Conservation (phyloP, 2,888 invertebrate genomes). For the Uropetala carovei region DNA sequence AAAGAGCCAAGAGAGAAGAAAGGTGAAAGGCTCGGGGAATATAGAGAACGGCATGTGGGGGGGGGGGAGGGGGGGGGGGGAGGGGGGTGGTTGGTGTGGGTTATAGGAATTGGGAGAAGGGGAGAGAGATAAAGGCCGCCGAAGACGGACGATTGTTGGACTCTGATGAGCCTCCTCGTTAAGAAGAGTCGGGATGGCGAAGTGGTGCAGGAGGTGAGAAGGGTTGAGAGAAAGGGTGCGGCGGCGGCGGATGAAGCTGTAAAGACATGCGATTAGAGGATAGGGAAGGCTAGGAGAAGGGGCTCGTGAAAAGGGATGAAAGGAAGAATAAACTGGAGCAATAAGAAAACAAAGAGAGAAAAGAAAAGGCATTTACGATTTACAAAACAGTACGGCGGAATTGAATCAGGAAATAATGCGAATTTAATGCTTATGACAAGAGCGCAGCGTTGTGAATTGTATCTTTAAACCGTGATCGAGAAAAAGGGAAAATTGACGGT, state of each 20-base stretch:
- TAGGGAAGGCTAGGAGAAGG: background rate
- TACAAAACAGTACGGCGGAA: no score
- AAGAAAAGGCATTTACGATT: no score
- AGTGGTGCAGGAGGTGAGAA: background rate
- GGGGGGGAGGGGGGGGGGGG: background rate
- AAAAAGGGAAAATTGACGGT: no score
- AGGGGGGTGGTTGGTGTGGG: no score
- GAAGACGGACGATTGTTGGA: conserved; percentile 8
- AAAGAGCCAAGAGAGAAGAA: background rate
- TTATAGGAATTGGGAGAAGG: no score
- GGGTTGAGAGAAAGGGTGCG: background rate
- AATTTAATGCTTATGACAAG: no score
- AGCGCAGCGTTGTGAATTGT: no score
- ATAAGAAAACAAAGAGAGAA: no score
- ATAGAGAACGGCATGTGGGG: background rate
- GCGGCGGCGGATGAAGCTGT: background rate
- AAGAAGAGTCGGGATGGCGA: background rate
- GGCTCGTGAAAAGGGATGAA: background rate
- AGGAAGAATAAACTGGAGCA: background rate
- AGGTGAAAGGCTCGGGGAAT: background rate
- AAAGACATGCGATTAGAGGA: background rate
- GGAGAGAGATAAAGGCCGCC: background rate
- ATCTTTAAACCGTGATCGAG: no score
- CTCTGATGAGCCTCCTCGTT: conserved; percentile 24
- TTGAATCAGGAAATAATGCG: no score